phyloP scores from a whole-genome alignment of 1,140 invertebrate genomes.

The Vanessa tameamea region DNA sequence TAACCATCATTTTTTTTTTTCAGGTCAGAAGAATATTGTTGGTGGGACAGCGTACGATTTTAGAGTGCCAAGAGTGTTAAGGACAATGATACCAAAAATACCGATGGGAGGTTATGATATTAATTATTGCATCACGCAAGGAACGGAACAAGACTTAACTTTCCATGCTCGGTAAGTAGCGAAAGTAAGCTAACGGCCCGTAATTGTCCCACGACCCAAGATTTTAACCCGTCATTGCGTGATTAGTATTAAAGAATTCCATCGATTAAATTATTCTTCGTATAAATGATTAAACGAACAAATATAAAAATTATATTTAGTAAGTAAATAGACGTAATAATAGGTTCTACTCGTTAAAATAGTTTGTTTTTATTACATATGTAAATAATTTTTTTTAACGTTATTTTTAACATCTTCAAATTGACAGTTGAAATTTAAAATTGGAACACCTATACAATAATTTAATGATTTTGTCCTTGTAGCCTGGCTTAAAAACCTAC shows the following conservation, averaged over 20 bases:
- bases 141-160: slow-evolving; percentile 65
- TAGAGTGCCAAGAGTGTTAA: slow-evolving; percentile 81
- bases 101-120: slow-evolving; percentile 87
- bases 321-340: no score
- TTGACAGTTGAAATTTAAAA: no score
- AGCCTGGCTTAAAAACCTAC: no score
- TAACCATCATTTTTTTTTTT: slow-evolving; percentile 17
- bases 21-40: slow-evolving; percentile 80
- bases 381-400: no score
- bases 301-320: no score
- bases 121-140: slow-evolving; percentile 86
- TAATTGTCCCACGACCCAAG: background rate
- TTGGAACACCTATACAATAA: no score
- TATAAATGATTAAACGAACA: background rate
- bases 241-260: background rate
- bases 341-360: no score
- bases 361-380: no score
- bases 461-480: no score
- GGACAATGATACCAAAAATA: slow-evolving; percentile 65
- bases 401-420: no score
- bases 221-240: background rate
- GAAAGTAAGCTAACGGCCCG: slow-evolving; percentile 2
- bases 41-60: slow-evolving; percentile 87
- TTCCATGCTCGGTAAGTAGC: slow-evolving; percentile 47
- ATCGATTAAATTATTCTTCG: background rate